Conservation (phyloP, 2,797 vertebrate genomes). For the Helicolenus hilgendorfi region DNA sequence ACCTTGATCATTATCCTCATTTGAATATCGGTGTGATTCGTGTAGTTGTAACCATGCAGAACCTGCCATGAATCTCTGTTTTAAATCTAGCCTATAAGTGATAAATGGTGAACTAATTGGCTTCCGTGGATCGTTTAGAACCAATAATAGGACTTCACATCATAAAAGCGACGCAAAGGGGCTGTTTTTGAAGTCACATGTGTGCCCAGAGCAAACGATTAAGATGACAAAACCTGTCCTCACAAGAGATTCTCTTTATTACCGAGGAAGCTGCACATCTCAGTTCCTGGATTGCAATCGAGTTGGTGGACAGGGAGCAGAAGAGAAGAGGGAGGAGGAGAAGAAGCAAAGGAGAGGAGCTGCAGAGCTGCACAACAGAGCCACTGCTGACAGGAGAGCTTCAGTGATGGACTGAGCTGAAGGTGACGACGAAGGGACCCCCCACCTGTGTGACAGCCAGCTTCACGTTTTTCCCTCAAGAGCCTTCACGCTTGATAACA, state of each 20-base stretch:
- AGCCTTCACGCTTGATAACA: slow-evolving; percentile 29
- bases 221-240: slow-evolving; percentile 83
- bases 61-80: background rate
- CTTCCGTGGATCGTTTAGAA: slow-evolving; percentile 19
- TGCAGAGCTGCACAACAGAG: slow-evolving; percentile 62
- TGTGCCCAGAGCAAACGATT: slow-evolving; percentile 70
- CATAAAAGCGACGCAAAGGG: slow-evolving; percentile 43
- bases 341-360: slow-evolving; percentile 72
- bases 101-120: slow-evolving; percentile 46
- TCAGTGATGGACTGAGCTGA: slow-evolving; percentile 82
- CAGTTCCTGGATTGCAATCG: slow-evolving; percentile 74
- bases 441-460: slow-evolving; percentile 30
- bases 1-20: slow-evolving; percentile 31
- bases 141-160: slow-evolving; percentile 42
- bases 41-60: slow-evolving; percentile 2
- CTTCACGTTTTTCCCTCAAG: slow-evolving; percentile 10
- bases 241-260: slow-evolving; percentile 68
- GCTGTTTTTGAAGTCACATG: slow-evolving; percentile 66
- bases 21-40: slow-evolving; percentile 2
- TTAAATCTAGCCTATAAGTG: background rate
- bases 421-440: slow-evolving; percentile 42
- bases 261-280: slow-evolving; percentile 74
- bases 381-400: slow-evolving; percentile 60
- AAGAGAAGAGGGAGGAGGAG: slow-evolving; percentile 54
- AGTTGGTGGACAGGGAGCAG: slow-evolving; percentile 76